Evolutionary conservation across 1,140 invertebrate genomes (phyloP).

Genomic region (Semibalanus balanoides): DNA sequence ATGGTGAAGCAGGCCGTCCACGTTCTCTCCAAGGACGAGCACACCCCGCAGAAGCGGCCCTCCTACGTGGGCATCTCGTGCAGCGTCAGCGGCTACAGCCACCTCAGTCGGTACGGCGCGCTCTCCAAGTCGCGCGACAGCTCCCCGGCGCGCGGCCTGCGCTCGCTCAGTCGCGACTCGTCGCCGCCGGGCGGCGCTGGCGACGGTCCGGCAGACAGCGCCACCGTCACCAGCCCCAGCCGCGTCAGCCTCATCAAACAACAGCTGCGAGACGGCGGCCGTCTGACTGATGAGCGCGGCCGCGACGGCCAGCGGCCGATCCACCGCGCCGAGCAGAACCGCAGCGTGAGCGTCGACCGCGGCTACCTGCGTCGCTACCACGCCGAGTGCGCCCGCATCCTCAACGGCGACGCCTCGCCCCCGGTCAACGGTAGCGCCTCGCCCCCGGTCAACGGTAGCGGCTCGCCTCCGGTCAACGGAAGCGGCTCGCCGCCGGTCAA

Average conservation of each 20-base stretch:
- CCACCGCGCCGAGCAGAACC: conserved; percentile 11
- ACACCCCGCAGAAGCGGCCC: conserved; percentile 29
- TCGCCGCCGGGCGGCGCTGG: neutral
- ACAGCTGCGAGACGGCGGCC: neutral
- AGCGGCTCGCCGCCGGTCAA: neutral
- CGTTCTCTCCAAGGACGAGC: neutral
- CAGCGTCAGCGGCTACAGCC: conserved; percentile 69
- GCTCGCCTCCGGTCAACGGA: neutral
- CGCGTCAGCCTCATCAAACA: neutral
- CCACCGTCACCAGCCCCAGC: neutral
- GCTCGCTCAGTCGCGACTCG: neutral
- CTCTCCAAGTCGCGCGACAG: conserved; percentile 13
- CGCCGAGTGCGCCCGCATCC: neutral
- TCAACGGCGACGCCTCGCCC: neutral
- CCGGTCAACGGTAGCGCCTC: neutral
- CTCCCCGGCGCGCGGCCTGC: neutral
- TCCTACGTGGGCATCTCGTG: conserved; percentile 76
- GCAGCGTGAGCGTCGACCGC: conserved; percentile 19
- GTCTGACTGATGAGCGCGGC: neutral
- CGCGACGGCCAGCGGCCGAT: neutral
- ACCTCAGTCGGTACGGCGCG: conserved; percentile 19
- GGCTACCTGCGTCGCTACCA: conserved; percentile 14
- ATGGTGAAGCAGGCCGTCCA: neutral
- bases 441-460: neutral
- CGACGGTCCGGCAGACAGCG: neutral